These are phyloP conservation scores for Hypomecis punctinalis DNA, from an alignment of 2,888 invertebrate genomes.

Conservation along the genomic window DNA sequence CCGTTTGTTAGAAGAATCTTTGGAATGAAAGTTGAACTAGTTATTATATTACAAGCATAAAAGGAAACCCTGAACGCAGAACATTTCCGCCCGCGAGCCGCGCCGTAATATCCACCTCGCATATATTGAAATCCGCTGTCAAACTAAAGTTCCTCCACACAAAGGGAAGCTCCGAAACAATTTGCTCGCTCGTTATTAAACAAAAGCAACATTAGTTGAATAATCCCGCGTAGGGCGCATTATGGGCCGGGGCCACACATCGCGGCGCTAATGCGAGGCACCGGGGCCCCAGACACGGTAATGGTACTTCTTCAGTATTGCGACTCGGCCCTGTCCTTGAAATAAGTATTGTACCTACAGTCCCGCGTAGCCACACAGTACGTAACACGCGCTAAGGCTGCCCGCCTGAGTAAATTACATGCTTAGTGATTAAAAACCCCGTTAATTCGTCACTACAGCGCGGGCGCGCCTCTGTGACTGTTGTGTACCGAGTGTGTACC, in stretches of 20 bases:
- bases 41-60: neutral
- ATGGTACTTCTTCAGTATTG: too few species aligned
- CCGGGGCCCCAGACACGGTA: neutral
- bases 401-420: too few species aligned
- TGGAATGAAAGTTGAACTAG: too few species aligned
- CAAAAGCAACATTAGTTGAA: slow-evolving; percentile 60
- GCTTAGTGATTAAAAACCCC: too few species aligned
- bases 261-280: slow-evolving; percentile 25
- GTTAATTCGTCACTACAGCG: too few species aligned
- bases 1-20: too few species aligned
- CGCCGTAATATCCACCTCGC: slow-evolving; percentile 29
- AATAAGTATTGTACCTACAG: too few species aligned
- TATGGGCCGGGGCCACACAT: slow-evolving; percentile 20
- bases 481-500: too few species aligned
- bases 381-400: too few species aligned
- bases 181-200: slow-evolving; percentile 58
- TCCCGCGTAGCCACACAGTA: too few species aligned
- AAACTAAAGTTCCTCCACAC: slow-evolving; percentile 37
- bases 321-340: too few species aligned
- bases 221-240: slow-evolving; percentile 45
- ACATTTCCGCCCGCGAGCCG: slow-evolving; percentile 23
- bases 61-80: slow-evolving; percentile 12
- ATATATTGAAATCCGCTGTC: slow-evolving; percentile 40
- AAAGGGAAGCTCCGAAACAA: slow-evolving; percentile 50
- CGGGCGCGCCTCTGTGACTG: too few species aligned